Base-by-base conservation (phyloP, 2,888 invertebrate species). In the Chalcosyrphus nemorum region DNA sequence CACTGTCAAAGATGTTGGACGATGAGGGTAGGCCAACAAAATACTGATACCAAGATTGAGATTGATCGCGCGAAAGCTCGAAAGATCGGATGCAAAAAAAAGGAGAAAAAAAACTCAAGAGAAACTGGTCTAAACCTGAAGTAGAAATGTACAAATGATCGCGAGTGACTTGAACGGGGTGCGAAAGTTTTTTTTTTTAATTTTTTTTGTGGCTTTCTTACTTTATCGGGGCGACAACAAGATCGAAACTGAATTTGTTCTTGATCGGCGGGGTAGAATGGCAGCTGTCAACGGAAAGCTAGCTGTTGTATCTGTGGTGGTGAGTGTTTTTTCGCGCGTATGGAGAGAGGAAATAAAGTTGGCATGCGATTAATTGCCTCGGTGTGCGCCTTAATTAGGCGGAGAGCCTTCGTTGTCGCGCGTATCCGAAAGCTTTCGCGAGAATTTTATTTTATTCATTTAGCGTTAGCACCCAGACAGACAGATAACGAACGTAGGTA, bases 231-330 rank as follows among this genome's bases (percentile, higher is more conserved):
- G 19, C 66, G 54, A 77, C 71, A 72, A 82, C 71, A 82, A 82
- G 78, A 78, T 82, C 66, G 77, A 68, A 72, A 78, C 77, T 82
- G 56, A 82, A 78, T 68, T 61, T 57, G 56, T 77, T 77, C 66
- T 68, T 68, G 54, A 74, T 77, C 54, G 68, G 50, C 6, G 54
- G 54, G 71, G 66, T 61, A 61, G 71, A 54, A 72, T 66, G 38
- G 65, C 32, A 47, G 59, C 71, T 77, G 65, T 82, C 81, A 82
- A 66, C 71, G 17, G 6, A 82, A 82, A 82, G 78, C 82, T 82
- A 43, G 54, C n/a, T 61, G 63, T 65, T n/a, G 5, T 57, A 24
- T 66, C 57, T 6, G 32, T 32, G 9, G 72, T 71, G 41, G 56
- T 71, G 65, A 35, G 65, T 66, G 70, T 75, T 75, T 61, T 32